Evolutionary conservation across 2,113 vertebrate species (phyloP), one percentile per base, ranked within the genome.

Genomic region (Oplegnathus fasciatus): DNA sequence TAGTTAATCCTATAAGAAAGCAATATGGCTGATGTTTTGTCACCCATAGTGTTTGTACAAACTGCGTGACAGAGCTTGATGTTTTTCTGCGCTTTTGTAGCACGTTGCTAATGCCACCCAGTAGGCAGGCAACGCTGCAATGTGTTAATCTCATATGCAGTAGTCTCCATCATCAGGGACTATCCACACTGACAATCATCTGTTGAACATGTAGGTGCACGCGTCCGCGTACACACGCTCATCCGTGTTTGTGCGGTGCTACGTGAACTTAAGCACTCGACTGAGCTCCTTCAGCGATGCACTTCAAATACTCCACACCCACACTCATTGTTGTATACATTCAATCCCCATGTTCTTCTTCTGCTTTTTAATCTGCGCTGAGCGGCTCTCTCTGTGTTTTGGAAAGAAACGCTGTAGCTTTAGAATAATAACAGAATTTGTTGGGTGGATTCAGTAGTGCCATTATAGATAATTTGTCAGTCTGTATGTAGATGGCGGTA

Each of bases 1-100:
- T 40, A 77, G 82, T 82, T 93, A 92, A 94, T 92, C 92, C 89
- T 64, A 28, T 89, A 83, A 58, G 74, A 85, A 77, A 24, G 28
- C 17, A 85, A 86, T 46, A 73, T 32, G 54, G 72, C 65, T 76
- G 75, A 84, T 64, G 69, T 90, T 80, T 75, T 75, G 46, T 86
- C 79, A 61, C 55, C 64, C 72, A 42, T 82, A 64, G 52, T 58
- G 82, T 86, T 75, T 58, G 44, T 70, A 72, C 69, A 82, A 57
- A 65, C 78, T 71, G 28, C 17, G 42, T n/a, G 71, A 70, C 55
- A 44, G 55, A 34, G 70, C 78, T 62, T 17, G 9, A 61, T 64
- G 65, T 80, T 75, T 82, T 66, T 60, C 55, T 70, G 4, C 2
- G 20, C 14, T 68, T 86, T 37, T 10, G 20, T 9, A 24, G 55